phyloP scores from a whole-genome alignment of 2,888 invertebrate genomes.

The Cataglyphis livida region DNA sequence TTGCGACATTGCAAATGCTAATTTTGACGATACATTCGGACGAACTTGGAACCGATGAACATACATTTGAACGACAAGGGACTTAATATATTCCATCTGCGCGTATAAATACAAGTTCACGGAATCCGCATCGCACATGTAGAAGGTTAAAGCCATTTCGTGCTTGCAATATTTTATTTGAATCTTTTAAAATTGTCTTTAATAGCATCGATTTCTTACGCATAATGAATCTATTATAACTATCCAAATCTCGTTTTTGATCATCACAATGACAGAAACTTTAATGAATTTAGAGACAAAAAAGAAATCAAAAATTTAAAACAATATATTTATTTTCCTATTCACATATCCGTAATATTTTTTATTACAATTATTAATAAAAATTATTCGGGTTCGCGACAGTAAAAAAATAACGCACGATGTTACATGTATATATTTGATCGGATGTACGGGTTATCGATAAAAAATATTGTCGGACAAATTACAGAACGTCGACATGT shows the following conservation, averaged over 20 bases:
- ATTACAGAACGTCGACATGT: constrained; percentile 33
- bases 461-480: constrained; percentile 56
- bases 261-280: background rate
- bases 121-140: constrained; percentile 52
- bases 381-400: background rate
- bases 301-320: background rate
- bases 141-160: constrained; percentile 64
- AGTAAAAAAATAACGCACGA: background rate
- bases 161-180: constrained; percentile 22
- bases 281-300: background rate
- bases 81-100: constrained; percentile 35
- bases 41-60: background rate
- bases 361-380: background rate
- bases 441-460: constrained; percentile 49
- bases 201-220: background rate
- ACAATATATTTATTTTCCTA: background rate
- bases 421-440: constrained; percentile 13
- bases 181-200: background rate
- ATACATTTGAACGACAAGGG: background rate
- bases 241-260: background rate
- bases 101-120: constrained; percentile 56
- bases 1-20: constrained; percentile 17
- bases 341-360: background rate
- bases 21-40: constrained; percentile 19
- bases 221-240: background rate